phyloP scores from a whole-genome alignment of 2,888 invertebrate genomes.

The Spodoptera littoralis region DNA sequence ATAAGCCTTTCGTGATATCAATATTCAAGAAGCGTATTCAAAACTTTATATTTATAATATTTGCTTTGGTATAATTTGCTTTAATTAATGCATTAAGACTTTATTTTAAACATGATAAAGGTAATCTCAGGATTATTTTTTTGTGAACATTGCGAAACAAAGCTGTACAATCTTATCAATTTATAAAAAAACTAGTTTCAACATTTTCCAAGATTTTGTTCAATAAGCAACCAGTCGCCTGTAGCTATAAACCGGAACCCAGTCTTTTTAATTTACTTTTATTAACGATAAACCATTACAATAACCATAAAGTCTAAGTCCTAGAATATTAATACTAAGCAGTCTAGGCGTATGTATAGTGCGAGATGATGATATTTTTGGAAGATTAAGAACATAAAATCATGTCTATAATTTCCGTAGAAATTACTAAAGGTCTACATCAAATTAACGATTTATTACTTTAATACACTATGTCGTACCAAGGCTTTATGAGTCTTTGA shows the following conservation, averaged over 20 bases:
- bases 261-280: constrained; percentile 22
- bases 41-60: constrained; percentile 9
- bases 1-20: constrained; percentile 8
- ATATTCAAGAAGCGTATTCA: constrained; percentile 5
- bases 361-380: background rate
- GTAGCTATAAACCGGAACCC: constrained; percentile 6
- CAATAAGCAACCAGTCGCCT: background rate
- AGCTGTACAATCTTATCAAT: too few species aligned
- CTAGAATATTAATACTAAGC: constrained; percentile 1
- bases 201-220: too few species aligned
- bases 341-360: constrained; percentile 18
- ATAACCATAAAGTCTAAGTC: constrained; percentile 11
- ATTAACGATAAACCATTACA: constrained; percentile 24
- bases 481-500: too few species aligned
- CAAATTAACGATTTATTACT: too few species aligned
- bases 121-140: background rate
- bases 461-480: too few species aligned
- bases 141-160: too few species aligned
- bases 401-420: background rate
- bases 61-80: background rate
- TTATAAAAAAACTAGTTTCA: too few species aligned
- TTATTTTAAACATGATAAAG: background rate
- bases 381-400: constrained; percentile 5
- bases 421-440: background rate
- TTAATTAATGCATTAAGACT: too few species aligned